A percentile compares a stretch with the other conserved stretches of the same genome.
These are phyloP conservation scores for Xiphophorus maculatus DNA, from an alignment of 2,113 vertebrate species.

Conservation along the genomic window DNA sequence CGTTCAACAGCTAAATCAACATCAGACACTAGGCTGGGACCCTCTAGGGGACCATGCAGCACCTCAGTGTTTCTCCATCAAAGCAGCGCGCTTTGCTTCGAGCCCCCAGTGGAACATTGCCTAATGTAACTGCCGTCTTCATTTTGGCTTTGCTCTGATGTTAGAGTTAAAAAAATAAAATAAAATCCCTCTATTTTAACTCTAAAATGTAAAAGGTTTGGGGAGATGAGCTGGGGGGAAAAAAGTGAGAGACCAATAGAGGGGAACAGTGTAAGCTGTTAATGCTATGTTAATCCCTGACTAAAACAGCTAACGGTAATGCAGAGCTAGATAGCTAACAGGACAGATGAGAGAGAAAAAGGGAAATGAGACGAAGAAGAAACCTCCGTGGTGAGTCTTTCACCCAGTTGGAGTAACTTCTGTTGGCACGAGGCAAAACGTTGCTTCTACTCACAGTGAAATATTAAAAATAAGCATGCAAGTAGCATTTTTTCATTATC, in stretches of 20 bases:
- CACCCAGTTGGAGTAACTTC: conserved; percentile 26
- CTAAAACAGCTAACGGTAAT: conserved; percentile 73
- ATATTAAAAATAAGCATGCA: background rate
- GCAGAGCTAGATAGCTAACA: conserved; percentile 64
- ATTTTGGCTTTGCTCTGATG: conserved; percentile 75
- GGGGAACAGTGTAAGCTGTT: conserved; percentile 74
- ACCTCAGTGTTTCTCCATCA: conserved; percentile 67
- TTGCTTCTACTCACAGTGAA: conserved; percentile 13
- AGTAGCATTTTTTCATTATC: background rate
- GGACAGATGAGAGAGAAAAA: conserved; percentile 46
- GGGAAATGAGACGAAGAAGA: conserved; percentile 28
- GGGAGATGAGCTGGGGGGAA: conserved; percentile 11
- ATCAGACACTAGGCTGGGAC: conserved; percentile 67
- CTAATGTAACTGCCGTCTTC: conserved; percentile 74
- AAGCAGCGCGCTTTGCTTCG: conserved; percentile 50
- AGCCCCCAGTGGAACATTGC: conserved; percentile 66
- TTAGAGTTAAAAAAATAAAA: conserved; percentile 59
- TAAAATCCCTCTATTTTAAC: conserved; percentile 77
- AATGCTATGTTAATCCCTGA: conserved; percentile 74
- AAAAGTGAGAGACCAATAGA: conserved; percentile 64
- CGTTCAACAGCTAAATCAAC: conserved; percentile 79
- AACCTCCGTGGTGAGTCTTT: conserved; percentile 21
- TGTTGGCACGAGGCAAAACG: conserved; percentile 16
- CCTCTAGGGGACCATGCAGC: conserved; percentile 57
- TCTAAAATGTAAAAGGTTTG: conserved; percentile 67